Conservation (phyloP, 2,113 vertebrate genomes). For the mouse (Mus musculus) region GRCm39 chr17:44034501-44035000, state of each 20-base stretch:
- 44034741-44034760: neutral
- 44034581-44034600: neutral
- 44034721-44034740: no score
- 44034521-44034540: neutral
- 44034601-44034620: no score
- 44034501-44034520: neutral
- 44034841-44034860: neutral
- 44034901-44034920: neutral
- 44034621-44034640: neutral
- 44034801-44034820: neutral
- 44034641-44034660: no score
- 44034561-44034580: neutral
- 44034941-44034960: neutral
- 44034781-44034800: neutral
- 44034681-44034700: neutral
- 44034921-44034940: neutral
- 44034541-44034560: neutral
- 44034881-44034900: neutral
- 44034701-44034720: neutral
- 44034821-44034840: neutral
- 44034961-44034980: neutral
- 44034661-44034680: neutral
- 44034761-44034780: neutral
- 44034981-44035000: neutral
- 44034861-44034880: neutral